Base-by-base conservation (phyloP, 2,797 vertebrate species). In the Anguilla megastoma region DNA sequence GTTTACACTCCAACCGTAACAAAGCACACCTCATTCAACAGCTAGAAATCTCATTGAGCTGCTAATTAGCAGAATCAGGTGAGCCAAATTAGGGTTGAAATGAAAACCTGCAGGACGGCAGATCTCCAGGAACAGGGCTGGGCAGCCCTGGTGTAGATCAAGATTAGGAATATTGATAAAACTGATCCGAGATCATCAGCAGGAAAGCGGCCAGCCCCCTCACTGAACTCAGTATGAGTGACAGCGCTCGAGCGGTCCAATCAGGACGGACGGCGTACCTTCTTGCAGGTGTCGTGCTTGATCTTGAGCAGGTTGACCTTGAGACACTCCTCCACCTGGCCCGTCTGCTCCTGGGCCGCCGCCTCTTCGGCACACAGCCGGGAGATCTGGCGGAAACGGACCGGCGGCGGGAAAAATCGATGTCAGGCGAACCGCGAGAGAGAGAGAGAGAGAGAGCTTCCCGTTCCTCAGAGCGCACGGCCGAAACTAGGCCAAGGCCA, bases 271-370 rank as follows among this genome's bases (percentile, higher is more conserved):
- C n/a, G 45, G 4, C 5, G 30, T 94, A 99, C 98, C 97, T 98
- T 99, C 89, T 98, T 99, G 89, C 98, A 99, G 89, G 92, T 93
- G 14, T 99, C 97, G 0, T 95, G 95, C 92, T 96, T 98, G 92
- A 99, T 97, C 95, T 99, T 99, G 86, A 99, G 96, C 91, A 99
- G 95, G 92, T 99, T 99, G 85, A 99, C 95, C 92, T 99, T 99
- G 87, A 99, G 94, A 93, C 98, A 99, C 90, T 99, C 98, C 92
- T 99, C 98, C 45, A 99, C 98, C 91, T 99, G 98, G 27, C 98
- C 98, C 0, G 98, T 98, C 94, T 99, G 98, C 90, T 99, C 98
- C 92, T 99, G 98, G 76, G 98, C 98, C 1, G 98, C 98, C 2
- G 97, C 98, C 90, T 99, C 98, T 91, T 99, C 98, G 0, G 97